These are phyloP conservation scores for Hystrix brachyura DNA, from an alignment of 2,113 vertebrate genomes.

Conservation along the genomic window DNA sequence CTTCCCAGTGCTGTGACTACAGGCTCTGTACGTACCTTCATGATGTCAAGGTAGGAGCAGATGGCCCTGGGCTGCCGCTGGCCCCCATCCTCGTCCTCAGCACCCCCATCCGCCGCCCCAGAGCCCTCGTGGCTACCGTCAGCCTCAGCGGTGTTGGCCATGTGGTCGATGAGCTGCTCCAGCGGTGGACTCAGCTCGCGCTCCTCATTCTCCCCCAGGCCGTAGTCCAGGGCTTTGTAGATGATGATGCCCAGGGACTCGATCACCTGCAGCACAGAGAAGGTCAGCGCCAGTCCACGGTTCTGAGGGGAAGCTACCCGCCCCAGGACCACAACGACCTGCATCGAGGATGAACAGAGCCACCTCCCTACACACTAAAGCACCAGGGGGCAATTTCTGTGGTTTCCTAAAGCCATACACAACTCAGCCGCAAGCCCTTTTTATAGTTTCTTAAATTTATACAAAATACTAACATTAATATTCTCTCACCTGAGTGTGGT, in stretches of 20 bases:
- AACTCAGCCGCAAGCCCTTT: not conserved
- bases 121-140: constrained; percentile 95
- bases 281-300: not conserved
- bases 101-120: constrained; percentile 95
- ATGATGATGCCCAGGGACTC: constrained; percentile 98
- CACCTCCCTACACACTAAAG: not conserved
- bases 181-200: constrained; percentile 96
- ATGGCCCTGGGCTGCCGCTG: constrained; percentile 85
- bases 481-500: not conserved
- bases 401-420: not conserved
- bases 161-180: constrained; percentile 97
- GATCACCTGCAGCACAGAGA: constrained; percentile 90
- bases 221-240: constrained; percentile 98
- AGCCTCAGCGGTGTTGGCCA: constrained; percentile 94
- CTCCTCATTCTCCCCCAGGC: constrained; percentile 98
- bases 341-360: not conserved
- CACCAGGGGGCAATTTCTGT: not conserved
- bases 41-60: constrained; percentile 93
- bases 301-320: rapidly evolving
- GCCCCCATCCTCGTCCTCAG: constrained; percentile 89
- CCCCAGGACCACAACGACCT: not conserved
- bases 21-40: constrained; percentile 90
- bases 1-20: not conserved
- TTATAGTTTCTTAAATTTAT: constrained; percentile 21
- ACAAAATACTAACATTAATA: not conserved